phyloP scores from a whole-genome alignment of 2,797 vertebrate species.

The Micropoecilia bifurca region DNA sequence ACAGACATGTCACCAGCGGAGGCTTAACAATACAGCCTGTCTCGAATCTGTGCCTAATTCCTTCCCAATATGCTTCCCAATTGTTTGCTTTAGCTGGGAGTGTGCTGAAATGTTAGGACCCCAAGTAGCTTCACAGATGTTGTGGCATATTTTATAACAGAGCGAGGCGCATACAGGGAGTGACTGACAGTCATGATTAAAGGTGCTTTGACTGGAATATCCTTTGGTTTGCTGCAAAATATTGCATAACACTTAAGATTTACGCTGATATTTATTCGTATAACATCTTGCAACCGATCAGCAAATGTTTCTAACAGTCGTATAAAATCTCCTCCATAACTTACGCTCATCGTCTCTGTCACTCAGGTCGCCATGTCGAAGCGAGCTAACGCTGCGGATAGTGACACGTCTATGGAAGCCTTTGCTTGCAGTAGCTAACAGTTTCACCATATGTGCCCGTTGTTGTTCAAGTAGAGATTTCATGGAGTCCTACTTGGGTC shows the following conservation, averaged over 20 bases:
- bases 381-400: background rate
- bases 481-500: background rate
- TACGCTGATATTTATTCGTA: background rate
- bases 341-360: background rate
- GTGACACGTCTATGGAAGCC: background rate
- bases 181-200: slow-evolving; percentile 68
- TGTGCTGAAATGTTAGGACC: slow-evolving; percentile 64
- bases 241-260: slow-evolving; percentile 19
- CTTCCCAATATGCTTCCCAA: slow-evolving; percentile 81
- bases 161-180: slow-evolving; percentile 70
- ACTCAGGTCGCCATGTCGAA: background rate
- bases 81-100: slow-evolving; percentile 77
- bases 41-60: slow-evolving; percentile 79
- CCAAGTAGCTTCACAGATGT: slow-evolving; percentile 82
- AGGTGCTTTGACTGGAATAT: slow-evolving; percentile 58
- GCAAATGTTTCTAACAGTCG: background rate
- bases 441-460: background rate
- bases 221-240: slow-evolving; percentile 40
- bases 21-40: slow-evolving; percentile 76
- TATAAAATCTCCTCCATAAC: background rate
- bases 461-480: background rate
- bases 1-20: slow-evolving; percentile 72
- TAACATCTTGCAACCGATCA: background rate
- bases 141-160: slow-evolving; percentile 71
- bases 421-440: too few relatives aligned